A percentile compares a stretch with the other conserved stretches of the same genome.
phyloP scores from a whole-genome alignment of 2,113 vertebrate species.

The Micronycteris hirsuta region DNA sequence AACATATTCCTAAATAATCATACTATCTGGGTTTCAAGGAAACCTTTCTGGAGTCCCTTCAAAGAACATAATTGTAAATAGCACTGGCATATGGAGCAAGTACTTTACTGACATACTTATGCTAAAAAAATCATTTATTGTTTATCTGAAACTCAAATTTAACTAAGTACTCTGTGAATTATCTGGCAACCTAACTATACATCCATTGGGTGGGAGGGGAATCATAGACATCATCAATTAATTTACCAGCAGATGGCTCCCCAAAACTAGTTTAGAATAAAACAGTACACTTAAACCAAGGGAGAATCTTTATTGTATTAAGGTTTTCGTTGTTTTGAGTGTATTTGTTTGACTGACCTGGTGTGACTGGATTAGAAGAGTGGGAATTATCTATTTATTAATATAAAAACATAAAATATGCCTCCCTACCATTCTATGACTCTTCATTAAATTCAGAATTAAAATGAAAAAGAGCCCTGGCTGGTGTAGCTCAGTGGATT shows the following conservation, averaged over 20 bases:
- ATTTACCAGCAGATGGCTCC: slow-evolving; percentile 75
- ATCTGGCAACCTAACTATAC: neutral
- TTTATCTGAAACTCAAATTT: slow-evolving; percentile 8
- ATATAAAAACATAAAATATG: neutral
- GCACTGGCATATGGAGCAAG: neutral
- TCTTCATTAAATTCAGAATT: slow-evolving; percentile 11
- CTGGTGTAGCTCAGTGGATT: too few species aligned
- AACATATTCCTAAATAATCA: neutral
- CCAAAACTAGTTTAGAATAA: slow-evolving; percentile 56
- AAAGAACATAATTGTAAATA: neutral
- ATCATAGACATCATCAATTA: neutral
- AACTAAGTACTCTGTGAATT: neutral
- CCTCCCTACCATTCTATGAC: neutral
- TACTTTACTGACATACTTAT: neutral
- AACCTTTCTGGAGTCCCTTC: slow-evolving; percentile 4
- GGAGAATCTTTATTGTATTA: neutral
- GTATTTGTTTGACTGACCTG: neutral
- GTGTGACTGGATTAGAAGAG: neutral
- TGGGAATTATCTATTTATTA: neutral
- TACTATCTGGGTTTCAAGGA: neutral
- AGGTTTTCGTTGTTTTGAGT: neutral
- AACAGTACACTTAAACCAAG: neutral
- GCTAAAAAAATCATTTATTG: neutral
- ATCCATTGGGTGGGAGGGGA: neutral
- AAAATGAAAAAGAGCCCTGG: slow-evolving; percentile 19